Base-by-base conservation (phyloP, 92 coral and sea anemone genomes). In the Zoanthus sociatus region DNA sequence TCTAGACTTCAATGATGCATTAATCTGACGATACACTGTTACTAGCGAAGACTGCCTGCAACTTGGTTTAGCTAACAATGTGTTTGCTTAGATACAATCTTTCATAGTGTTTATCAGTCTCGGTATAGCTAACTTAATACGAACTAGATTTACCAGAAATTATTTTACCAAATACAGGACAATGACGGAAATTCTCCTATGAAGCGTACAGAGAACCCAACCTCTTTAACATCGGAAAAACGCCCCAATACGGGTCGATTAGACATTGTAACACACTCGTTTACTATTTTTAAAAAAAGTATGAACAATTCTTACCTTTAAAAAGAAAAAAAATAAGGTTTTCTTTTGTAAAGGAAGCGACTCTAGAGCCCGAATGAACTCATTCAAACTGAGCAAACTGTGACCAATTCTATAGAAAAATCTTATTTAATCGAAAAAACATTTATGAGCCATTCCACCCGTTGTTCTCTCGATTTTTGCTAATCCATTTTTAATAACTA, bases 361-460 rank as follows among this genome's bases (percentile, higher is more conserved):
- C 46, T 16, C 51, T 64, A 60, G 60, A 37, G 75, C 75, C 85
- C 33, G 47, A 64, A 64, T 81, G 74, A 81, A 46, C 45, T 47
- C 58, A 20, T 66, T 45, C 85, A 33, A 46, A 63, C 60, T 64
- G 73, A 50, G 74, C 73, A 63, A 71, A 63, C 85, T 73, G 89
- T 88, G 92, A 90, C 94, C 93, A 86, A 89, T 78, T 88, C 71
- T 84, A 90, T 94, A 93, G 89, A 78, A 78, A 92, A 94, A 91
- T 94, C 98, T 94, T 92, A 94, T 90, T 94, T 94, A 92, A 94
- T 94, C 92, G 50, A 78, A 72, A 70, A 31, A 79, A 85, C 98
- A 94, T 94, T 94, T 93, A 90, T 64, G 77, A 85, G 90, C 55
- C 42, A 47, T 60, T 81, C 85, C 85, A 81, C 85, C 85, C 73